Evolutionary conservation across 1,140 invertebrate species (phyloP), one percentile per base, ranked within the genome.

Genomic region (Neodiprion virginianus): DNA sequence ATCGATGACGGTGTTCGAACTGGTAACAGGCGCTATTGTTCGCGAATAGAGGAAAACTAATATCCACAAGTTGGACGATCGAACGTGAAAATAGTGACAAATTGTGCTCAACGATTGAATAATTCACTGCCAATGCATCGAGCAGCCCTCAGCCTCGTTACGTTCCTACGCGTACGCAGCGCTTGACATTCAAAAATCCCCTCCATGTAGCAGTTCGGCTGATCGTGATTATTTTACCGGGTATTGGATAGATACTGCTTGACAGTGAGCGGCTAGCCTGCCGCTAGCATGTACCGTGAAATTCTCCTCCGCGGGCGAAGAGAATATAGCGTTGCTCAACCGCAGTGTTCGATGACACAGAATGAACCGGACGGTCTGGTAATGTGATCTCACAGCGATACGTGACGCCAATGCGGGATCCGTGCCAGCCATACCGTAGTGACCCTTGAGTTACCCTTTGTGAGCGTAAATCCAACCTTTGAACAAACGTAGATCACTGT

Each of bases 11-110:
- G 28, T 69, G 17, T 69, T 48, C 14, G 10, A 5, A 23, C 12
- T 5, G 47, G 67, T 75, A 23, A 67, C 67, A 67, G 69, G 49
- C 66, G 67, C 67, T 71, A 74, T 47, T 47, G 73, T 76, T 69
- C 21, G 23, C 21, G 11, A 69, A 69, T 14, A 47, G 17, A 72
- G 17, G 48, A 48, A 53, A 61, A 72, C 71, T 23, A 61, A 61
- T 61, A 61, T 61, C 53, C 53, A 8, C 7, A 61, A 17, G 53
- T 61, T 61, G 8, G 7, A 61, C 8, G n/a, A 8, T 61, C 53
- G 53, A 61, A 61, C 53, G 53, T 61, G 11, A 17, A 61, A 61
- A 61, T 61, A 17, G 53, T 5, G 53, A 61, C 53, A 8, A 61
- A 61, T 61, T 12, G 53, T 61, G n/a, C 53, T 17, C 53, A 61